Percentiles rank a stretch among this genome's conserved stretches.
Conservation (phyloP, 2,797 vertebrate genomes). For the Knipowitschia caucasica region DNA sequence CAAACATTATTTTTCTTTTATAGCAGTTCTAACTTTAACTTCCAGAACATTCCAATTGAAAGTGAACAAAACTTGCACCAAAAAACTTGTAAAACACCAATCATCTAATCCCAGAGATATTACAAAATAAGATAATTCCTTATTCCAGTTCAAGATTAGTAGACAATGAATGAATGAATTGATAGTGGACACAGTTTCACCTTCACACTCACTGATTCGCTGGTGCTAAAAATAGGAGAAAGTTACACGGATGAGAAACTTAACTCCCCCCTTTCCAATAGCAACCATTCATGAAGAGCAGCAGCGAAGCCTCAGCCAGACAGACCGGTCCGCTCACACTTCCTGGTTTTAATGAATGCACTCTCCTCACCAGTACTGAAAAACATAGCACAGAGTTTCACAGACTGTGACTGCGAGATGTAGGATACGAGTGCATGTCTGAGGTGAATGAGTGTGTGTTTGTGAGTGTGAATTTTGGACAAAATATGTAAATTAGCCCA, state of each 20-base stretch:
- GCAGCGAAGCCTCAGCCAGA: conserved; percentile 29
- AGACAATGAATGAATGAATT: not conserved
- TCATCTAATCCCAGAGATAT: no score
- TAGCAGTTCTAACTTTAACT: no score
- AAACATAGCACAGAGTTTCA: no score
- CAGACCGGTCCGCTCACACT: conserved; percentile 48
- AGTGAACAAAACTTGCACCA: no score
- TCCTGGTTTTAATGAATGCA: conserved; percentile 42
- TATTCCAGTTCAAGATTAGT: not conserved
- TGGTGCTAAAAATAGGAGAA: conserved; percentile 22
- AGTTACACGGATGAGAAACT: conserved; percentile 43
- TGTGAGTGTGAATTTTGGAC: no score
- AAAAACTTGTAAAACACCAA: no score
- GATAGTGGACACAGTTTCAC: not conserved
- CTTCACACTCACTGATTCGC: not conserved
- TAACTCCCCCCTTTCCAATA: conserved; percentile 42
- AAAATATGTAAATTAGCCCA: no score
- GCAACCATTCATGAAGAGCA: conserved; percentile 50
- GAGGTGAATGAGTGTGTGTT: no score
- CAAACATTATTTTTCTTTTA: no score
- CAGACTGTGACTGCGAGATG: no score
- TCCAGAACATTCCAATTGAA: no score
- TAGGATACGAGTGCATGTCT: no score
- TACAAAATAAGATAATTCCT: not conserved
- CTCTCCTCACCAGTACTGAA: not conserved